Evolutionary conservation across 2,888 invertebrate genomes (phyloP).

Genomic region (Hemicrepidius hirtus): DNA sequence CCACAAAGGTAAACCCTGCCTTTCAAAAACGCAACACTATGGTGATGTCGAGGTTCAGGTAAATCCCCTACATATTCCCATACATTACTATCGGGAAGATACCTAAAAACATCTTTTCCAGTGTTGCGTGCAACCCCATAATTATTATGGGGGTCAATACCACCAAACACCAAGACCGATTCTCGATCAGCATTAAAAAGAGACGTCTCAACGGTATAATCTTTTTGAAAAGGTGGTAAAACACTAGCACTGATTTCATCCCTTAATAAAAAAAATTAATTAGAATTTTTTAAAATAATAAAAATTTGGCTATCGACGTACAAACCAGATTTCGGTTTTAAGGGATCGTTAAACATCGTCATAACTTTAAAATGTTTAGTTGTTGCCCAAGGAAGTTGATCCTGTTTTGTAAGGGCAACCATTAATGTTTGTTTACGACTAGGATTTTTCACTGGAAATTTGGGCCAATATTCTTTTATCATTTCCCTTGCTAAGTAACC

Average conservation of each 20-base stretch:
- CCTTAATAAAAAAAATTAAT: conserved; percentile 39
- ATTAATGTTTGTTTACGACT: not conserved
- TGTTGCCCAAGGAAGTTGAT: conserved; percentile 9
- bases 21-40: conserved; percentile 78
- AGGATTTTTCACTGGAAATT: conserved; percentile 23
- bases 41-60: conserved; percentile 82
- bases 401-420: not conserved
- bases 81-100: conserved; percentile 76
- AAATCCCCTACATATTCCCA: conserved; percentile 82
- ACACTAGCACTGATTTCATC: conserved; percentile 56
- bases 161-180: conserved; percentile 81
- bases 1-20: conserved; percentile 82
- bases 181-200: conserved; percentile 77
- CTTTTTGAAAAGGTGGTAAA: conserved; percentile 64
- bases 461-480: conserved; percentile 60
- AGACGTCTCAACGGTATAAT: conserved; percentile 73
- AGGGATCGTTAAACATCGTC: conserved; percentile 31
- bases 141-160: conserved; percentile 78
- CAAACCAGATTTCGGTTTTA: not conserved
- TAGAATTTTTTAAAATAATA: not conserved
- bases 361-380: conserved; percentile 30
- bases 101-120: conserved; percentile 78
- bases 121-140: conserved; percentile 76
- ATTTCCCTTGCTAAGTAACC: conserved; percentile 65
- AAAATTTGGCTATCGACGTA: not conserved